Evolutionary conservation across 2,888 invertebrate species (phyloP).

Genomic region (Acleris laterana): DNA sequence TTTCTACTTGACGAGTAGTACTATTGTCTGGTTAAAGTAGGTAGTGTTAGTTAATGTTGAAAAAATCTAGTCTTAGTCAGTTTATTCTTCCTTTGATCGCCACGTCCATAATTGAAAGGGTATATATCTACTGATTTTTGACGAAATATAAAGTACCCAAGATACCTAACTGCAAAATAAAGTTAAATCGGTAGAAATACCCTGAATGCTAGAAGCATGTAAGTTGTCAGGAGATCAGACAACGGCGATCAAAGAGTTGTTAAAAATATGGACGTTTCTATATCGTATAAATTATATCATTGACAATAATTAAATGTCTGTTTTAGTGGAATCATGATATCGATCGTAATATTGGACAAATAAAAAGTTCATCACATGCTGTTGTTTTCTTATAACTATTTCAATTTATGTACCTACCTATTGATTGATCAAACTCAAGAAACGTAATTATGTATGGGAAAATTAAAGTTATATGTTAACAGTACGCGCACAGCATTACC

Average conservation of each 20-base stretch:
- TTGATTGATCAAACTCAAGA: no score
- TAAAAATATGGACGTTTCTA: constrained; percentile 46
- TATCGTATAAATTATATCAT: constrained; percentile 52
- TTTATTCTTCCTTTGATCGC: constrained; percentile 23
- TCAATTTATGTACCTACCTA: no score
- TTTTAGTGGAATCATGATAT: constrained; percentile 59
- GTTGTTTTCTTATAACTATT: constrained; percentile 30
- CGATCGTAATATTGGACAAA: constrained; percentile 59
- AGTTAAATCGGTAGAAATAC: background rate
- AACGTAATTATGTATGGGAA: no score
- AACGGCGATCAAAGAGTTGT: constrained; percentile 22
- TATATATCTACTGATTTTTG: background rate
- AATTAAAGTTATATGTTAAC: no score
- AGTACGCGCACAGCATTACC: no score
- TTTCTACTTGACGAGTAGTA: background rate
- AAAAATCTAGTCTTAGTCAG: constrained; percentile 21
- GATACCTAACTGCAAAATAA: background rate
- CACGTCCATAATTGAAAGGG: constrained; percentile 5
- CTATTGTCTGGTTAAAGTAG: background rate
- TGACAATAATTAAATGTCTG: constrained; percentile 80
- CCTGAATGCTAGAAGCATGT: background rate
- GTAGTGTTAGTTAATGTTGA: constrained; percentile 10
- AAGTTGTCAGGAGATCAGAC: background rate
- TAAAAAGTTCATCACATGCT: constrained; percentile 64
- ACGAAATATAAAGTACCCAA: background rate